Evolutionary conservation across 2,797 vertebrate species (phyloP).

Genomic region (Numenius phaeopus): DNA sequence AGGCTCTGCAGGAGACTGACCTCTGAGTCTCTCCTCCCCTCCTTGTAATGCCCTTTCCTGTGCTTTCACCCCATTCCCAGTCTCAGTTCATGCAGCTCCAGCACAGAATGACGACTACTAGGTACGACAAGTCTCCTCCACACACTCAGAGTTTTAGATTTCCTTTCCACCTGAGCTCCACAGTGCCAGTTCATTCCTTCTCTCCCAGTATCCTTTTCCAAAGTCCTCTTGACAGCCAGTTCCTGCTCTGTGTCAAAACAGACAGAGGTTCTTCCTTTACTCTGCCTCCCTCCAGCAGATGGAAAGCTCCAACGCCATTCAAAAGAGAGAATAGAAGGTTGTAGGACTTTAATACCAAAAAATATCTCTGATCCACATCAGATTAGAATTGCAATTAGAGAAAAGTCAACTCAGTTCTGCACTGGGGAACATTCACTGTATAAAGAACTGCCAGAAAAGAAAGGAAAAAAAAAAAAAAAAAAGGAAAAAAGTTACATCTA

Average conservation of each 20-base stretch:
- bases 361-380: not conserved
- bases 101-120: not conserved
- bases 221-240: not conserved
- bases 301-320: not conserved
- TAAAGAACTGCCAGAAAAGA: not conserved
- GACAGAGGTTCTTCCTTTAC: not conserved
- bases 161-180: not conserved
- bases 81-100: not conserved
- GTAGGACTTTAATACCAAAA: not conserved
- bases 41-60: not conserved
- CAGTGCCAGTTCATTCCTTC: not conserved
- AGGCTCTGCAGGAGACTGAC: not conserved
- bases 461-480: rapidly evolving
- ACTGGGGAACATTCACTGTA: not conserved
- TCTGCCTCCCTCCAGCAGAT: not conserved
- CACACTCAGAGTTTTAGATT: not conserved
- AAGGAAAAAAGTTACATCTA: too few relatives aligned
- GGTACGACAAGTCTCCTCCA: not conserved
- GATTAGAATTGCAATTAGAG: not conserved
- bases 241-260: not conserved
- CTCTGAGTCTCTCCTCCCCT: not conserved
- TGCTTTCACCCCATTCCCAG: not conserved
- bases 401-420: not conserved
- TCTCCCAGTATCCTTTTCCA: not conserved
- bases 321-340: not conserved